Conservation (phyloP, 2,888 invertebrate species). For the Philereme transversata region DNA sequence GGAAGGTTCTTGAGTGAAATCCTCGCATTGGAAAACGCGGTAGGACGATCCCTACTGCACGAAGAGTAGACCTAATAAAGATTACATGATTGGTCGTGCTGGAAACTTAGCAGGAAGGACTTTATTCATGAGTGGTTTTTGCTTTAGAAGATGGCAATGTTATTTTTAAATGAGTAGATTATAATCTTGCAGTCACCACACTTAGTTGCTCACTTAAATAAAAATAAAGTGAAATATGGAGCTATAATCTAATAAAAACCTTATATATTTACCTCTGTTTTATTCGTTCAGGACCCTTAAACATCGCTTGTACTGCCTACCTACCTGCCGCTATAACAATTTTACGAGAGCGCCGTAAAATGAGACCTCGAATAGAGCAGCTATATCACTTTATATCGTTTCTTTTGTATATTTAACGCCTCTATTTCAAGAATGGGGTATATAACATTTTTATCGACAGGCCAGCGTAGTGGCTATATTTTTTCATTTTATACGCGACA, state of each 20-base stretch:
- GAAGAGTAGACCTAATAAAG: too few relatives aligned
- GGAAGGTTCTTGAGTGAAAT: too few relatives aligned
- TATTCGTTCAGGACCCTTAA: slow-evolving; percentile 62
- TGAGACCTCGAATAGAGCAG: slow-evolving; percentile 56
- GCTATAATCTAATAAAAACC: slow-evolving; percentile 71
- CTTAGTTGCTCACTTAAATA: slow-evolving; percentile 19
- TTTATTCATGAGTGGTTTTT: too few relatives aligned
- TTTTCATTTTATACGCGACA: slow-evolving; percentile 33
- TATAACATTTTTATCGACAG: slow-evolving; percentile 50
- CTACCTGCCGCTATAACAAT: slow-evolving; percentile 66
- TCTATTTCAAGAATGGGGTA: slow-evolving; percentile 50
- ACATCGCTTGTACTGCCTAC: slow-evolving; percentile 59
- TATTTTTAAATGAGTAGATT: too few relatives aligned
- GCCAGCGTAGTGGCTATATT: slow-evolving; percentile 33
- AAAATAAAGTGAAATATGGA: slow-evolving; percentile 55
- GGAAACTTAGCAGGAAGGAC: too few relatives aligned
- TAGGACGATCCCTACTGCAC: too few relatives aligned
- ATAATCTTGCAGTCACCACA: too few relatives aligned
- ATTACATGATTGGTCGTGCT: too few relatives aligned
- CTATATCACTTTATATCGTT: slow-evolving; percentile 73
- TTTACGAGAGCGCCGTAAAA: slow-evolving; percentile 60
- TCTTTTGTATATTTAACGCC: slow-evolving; percentile 79
- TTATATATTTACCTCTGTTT: slow-evolving; percentile 65
- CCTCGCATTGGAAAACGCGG: too few relatives aligned
- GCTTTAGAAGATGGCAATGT: too few relatives aligned